Base-by-base conservation (phyloP, 64 coral and sea anemone species). In the Porites lutea region DNA sequence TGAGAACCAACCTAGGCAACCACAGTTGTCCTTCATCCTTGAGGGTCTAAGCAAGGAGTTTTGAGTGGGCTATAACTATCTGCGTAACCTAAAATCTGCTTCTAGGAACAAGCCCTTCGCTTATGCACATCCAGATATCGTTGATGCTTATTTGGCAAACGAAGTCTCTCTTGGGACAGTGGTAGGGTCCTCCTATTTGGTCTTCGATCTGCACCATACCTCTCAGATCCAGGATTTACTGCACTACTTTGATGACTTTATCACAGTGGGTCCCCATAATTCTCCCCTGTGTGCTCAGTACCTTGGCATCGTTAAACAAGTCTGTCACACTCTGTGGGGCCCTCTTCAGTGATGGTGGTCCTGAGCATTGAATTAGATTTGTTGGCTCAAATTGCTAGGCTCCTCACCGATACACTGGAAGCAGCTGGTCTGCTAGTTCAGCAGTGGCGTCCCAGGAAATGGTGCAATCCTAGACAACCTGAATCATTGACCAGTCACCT, bases 401-500 rank as follows among this genome's bases (percentile, higher is more conserved):
- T 90, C 11, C 89, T 64, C 2, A 46, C 14, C 3, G 50, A 83
- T 44, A 91, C 82, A 83, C 65, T 91, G 46, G 0, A 52, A 4
- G 59, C 53, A 53, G 2, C 83, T 19, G 16, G 50, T 15, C 12
- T 22, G 13, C 46, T 91, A 5, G 21, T 91, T 59, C 5, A 13
- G 9, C 0, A 23, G 2, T 83, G 78, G 89, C 48, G n/a, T 2
- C 53, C 5, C 5, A 5, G 53, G 5, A 55, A 11, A 27, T 87
- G 91, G 59, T 74, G 71, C 53, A 55, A 55, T 4, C 23, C 47
- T 9, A 8, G 51, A 3, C 46, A 93, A 55, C 49, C 87, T 3
- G 82, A 93, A 21, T 93, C 82, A 8, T 60, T 93, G 4, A 54
- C 82, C 16, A 78, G 77, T n/a, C 77, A 81, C 13, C 62, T 91